These are phyloP conservation scores for Mimachlamys varia DNA, from an alignment of 2,888 invertebrate species.

Conservation along the genomic window DNA sequence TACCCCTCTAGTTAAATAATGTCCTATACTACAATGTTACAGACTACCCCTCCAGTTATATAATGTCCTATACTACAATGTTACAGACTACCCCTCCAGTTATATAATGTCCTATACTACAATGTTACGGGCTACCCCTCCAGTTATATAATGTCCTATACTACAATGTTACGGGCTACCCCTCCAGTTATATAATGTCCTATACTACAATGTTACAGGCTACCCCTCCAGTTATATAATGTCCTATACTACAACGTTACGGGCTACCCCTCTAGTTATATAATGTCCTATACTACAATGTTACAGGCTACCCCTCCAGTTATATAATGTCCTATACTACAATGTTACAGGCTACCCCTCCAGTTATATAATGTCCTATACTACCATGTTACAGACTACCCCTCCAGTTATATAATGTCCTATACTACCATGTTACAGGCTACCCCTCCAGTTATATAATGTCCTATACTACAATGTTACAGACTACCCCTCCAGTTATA, in stretches of 20 bases:
- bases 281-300: background rate
- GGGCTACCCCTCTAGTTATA: background rate
- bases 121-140: background rate
- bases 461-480: background rate
- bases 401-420: background rate
- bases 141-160: background rate
- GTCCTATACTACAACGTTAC: background rate
- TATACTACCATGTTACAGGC: background rate
- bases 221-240: background rate
- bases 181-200: background rate
- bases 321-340: background rate
- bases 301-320: background rate
- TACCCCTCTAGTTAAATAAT: background rate
- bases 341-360: background rate
- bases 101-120: background rate
- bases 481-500: background rate
- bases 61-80: background rate
- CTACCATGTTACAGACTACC: background rate
- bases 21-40: background rate
- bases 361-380: background rate
- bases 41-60: background rate
- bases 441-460: background rate
- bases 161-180: background rate
- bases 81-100: background rate
- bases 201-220: background rate